These are phyloP conservation scores for Tupaia chinensis DNA, from an alignment of 2,113 vertebrate species.

Conservation along the genomic window DNA sequence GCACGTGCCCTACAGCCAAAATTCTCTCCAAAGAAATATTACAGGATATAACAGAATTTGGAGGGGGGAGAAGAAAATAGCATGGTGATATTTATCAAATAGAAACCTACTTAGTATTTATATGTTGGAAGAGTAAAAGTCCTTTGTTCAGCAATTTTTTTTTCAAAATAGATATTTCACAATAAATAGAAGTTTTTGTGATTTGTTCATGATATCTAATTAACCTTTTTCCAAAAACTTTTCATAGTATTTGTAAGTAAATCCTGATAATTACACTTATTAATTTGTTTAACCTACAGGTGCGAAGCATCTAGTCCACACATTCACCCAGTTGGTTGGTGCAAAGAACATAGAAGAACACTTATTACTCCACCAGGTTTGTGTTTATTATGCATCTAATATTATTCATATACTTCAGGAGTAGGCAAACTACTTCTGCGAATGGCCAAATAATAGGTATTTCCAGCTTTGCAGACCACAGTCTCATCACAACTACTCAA, in stretches of 20 bases:
- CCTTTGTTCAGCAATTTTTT: background rate
- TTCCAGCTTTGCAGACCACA: background rate
- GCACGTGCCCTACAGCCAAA: too few species aligned
- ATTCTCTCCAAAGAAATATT: background rate
- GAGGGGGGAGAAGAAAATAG: too few species aligned
- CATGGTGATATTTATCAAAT: background rate
- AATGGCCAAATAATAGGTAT: background rate
- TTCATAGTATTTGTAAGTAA: slow-evolving; percentile 7
- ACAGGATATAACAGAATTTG: background rate
- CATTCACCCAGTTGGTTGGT: slow-evolving; percentile 94
- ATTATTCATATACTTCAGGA: background rate
- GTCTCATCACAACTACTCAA: background rate
- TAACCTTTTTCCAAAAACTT: background rate
- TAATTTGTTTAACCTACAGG: slow-evolving; percentile 82
- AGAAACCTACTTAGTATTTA: background rate
- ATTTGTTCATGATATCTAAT: background rate
- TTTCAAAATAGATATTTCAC: background rate
- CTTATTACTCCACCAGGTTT: slow-evolving; percentile 92
- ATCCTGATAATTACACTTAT: background rate
- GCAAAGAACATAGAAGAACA: slow-evolving; percentile 91
- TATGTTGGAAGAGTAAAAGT: background rate
- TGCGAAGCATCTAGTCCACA: slow-evolving; percentile 93
- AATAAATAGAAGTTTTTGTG: background rate
- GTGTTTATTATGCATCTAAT: slow-evolving; percentile 50
- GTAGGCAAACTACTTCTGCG: background rate